Base-by-base conservation (phyloP, 2,888 invertebrate species). In the Diarsia brunnea region DNA sequence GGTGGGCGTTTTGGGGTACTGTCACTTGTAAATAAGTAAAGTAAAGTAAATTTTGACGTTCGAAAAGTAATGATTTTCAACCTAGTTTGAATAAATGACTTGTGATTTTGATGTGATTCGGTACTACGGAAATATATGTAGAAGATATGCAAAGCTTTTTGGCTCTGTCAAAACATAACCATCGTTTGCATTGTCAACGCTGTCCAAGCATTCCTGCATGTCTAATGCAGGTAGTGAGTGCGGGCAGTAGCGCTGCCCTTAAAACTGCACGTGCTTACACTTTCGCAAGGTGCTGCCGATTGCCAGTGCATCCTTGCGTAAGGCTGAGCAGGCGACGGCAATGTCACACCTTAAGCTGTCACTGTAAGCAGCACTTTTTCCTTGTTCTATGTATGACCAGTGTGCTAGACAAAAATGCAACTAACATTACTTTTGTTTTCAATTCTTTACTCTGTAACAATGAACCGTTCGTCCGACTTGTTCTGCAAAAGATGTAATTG, bases 301-400 rank as follows among this genome's bases (percentile, higher is more conserved):
- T 81, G 84, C 68, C 83, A 87, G 90, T 93, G 95, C 93, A 95
- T 94, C 94, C 90, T 95, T 95, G 92, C 95, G 95, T 90, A 95
- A 95, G 87, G 61, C 65, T 47, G 58, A 73, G 74, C 84, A 81
- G 81, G 84, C 84, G 78, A 53, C 86, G 86, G 87, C 94, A 94
- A 94, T 94, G 94, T 93, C 94, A 94, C 80, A 67, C 64, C 87
- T 95, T 94, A 94, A 91, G 91, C 51, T 63, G 58, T 58, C 60
- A 61, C 27, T n/a, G n/a, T n/a, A 49, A 45, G 38, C 31, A 65
- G 43, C 10, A 65, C 24, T 76, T 71, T 71, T 72, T 73, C 69
- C 58, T 68, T 67, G 53, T 81, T 19, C n/a, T 71, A 43, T 68
- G n/a, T 16, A 38, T 27, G 12, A 14, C 11, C 3, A 16, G 7